A percentile compares a stretch with the other conserved stretches of the same genome.
These are phyloP conservation scores for Mormyrus iriodes DNA, from an alignment of 2,113 vertebrate species.

Conservation along the genomic window DNA sequence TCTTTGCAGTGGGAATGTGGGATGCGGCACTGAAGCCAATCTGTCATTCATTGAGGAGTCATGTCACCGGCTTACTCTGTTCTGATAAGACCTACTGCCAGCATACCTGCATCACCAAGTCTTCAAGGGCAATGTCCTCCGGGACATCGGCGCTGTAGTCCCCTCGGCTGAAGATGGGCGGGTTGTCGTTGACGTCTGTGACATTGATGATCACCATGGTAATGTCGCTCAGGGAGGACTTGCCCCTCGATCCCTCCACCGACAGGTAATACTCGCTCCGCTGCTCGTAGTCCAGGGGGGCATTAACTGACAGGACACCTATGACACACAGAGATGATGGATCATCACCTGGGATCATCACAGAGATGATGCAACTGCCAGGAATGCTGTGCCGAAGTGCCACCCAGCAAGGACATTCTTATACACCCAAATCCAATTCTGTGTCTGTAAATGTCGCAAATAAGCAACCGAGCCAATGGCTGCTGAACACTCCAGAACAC, in stretches of 20 bases:
- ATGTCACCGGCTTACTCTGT: neutral
- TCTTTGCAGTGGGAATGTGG: neutral
- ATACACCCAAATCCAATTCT: neutral
- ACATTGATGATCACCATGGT: slow-evolving; percentile 80
- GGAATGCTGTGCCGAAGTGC: neutral
- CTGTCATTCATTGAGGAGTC: neutral
- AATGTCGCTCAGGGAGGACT: slow-evolving; percentile 73
- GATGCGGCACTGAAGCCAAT: neutral
- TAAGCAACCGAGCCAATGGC: neutral
- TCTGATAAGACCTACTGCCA: neutral
- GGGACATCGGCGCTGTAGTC: slow-evolving; percentile 64
- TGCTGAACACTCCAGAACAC: neutral
- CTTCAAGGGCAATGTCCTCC: slow-evolving; percentile 73
- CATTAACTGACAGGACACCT: slow-evolving; percentile 65
- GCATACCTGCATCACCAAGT: slow-evolving; percentile 72
- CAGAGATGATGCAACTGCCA: neutral
- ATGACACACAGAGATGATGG: neutral
- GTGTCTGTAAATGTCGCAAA: neutral
- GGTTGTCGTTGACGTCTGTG: slow-evolving; percentile 85
- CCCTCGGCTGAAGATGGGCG: slow-evolving; percentile 68
- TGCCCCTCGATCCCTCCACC: slow-evolving; percentile 76
- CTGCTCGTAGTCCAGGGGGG: slow-evolving; percentile 80
- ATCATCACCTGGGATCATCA: neutral
- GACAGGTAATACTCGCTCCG: slow-evolving; percentile 77
- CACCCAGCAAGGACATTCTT: neutral